These are phyloP conservation scores for Brenthis hecate DNA, from an alignment of 2,888 invertebrate genomes.

Conservation along the genomic window DNA sequence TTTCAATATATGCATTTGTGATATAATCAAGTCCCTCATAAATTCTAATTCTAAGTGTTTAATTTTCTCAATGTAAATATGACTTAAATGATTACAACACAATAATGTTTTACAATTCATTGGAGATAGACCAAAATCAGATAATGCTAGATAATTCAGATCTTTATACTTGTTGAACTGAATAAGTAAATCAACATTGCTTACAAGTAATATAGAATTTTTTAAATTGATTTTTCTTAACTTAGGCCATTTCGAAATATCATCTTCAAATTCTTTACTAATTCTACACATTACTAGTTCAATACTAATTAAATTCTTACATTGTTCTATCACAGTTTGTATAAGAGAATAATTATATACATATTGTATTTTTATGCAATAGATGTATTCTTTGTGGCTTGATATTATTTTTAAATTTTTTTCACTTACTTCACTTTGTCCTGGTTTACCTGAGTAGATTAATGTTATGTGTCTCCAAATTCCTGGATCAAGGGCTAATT, in stretches of 20 bases:
- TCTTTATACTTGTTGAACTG: constrained; percentile 62
- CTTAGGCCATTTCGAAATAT: constrained; percentile 60
- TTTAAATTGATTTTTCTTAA: constrained; percentile 66
- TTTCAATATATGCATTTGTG: constrained; percentile 57
- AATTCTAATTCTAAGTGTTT: constrained; percentile 59
- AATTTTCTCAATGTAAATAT: constrained; percentile 73
- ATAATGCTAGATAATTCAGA: constrained; percentile 60
- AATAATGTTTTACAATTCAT: constrained; percentile 63
- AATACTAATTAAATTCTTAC: constrained; percentile 61
- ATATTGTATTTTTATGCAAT: constrained; percentile 66
- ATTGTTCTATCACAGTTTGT: constrained; percentile 58
- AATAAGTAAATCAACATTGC: constrained; percentile 54
- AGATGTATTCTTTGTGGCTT: constrained; percentile 59
- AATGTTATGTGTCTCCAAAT: constrained; percentile 64
- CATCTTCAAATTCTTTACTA: constrained; percentile 60
- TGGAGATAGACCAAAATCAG: constrained; percentile 69
- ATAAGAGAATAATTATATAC: constrained; percentile 63
- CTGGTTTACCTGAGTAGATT: constrained; percentile 66
- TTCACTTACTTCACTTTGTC: constrained; percentile 60
- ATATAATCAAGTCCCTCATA: constrained; percentile 58
- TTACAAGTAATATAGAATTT: constrained; percentile 61
- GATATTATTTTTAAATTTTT: constrained; percentile 58
- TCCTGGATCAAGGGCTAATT: constrained; percentile 56
- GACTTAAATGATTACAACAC: constrained; percentile 59
- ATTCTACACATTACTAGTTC: constrained; percentile 74